phyloP scores from a whole-genome alignment of 2,113 vertebrate species.

The Engystomops pustulosus region DNA sequence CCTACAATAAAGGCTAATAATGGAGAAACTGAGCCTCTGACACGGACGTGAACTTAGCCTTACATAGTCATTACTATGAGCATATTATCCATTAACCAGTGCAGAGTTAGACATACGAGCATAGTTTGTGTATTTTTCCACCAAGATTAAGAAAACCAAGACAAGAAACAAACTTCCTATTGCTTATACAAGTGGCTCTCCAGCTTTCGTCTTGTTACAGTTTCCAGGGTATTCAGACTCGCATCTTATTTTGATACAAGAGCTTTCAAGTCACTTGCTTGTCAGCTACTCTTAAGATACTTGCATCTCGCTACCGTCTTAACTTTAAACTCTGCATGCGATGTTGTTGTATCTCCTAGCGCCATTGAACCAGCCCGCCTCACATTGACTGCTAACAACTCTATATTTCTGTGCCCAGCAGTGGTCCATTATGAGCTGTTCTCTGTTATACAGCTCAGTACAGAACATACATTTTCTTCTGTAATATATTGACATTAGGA shows the following conservation, averaged over 20 bases:
- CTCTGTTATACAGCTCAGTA: constrained; percentile 27
- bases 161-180: not conserved
- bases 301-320: constrained; percentile 16
- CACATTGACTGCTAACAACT: constrained; percentile 62
- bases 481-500: constrained; percentile 13
- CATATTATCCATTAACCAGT: not conserved
- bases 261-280: constrained; percentile 11
- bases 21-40: too few species aligned
- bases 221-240: not conserved
- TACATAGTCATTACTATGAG: too few species aligned
- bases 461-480: not conserved
- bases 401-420: constrained; percentile 62
- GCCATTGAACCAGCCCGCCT: constrained; percentile 62
- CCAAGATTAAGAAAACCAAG: not conserved
- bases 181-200: not conserved
- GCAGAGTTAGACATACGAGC: not conserved
- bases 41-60: too few species aligned
- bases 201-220: not conserved
- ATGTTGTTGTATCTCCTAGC: constrained; percentile 32
- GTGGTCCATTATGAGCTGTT: constrained; percentile 61
- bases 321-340: constrained; percentile 38
- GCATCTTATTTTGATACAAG: constrained; percentile 14
- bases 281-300: constrained; percentile 32
- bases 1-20: too few species aligned
- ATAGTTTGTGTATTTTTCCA: not conserved